Base-by-base conservation (phyloP, 1,140 invertebrate genomes). In the Papilio glaucus region DNA sequence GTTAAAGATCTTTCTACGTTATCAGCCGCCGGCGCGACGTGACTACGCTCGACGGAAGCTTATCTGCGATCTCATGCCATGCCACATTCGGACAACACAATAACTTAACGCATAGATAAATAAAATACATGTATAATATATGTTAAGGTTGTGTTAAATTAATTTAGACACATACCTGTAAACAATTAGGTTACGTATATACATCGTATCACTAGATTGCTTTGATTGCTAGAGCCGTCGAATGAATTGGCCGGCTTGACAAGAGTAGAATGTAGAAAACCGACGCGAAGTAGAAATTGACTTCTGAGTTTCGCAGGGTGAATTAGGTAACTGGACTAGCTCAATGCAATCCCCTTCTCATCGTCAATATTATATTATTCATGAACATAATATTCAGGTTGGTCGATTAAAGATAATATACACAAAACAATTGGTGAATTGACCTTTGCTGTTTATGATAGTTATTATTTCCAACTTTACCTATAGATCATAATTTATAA, bases 1-100 rank as follows among this genome's bases (percentile, higher is more conserved):
- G 15, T 69, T 49, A 69, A 37, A 69, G 67, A 69, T 69, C 41
- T 69, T 53, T 69, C 67, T 37, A 53, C 37, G 67, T 49, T 69
- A 69, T 69, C 67, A 49, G 24, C 38, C 38, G 41, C 18, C 21
- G 39, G 18, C 29, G 67, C 67, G 12, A 69, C 67, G 67, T 69
- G 67, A 53, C 67, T 29, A 45, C 67, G n/a, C 24, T 3, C 21
- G 4, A 29, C 42, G 67, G 67, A 69, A 69, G 67, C 67, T 69
- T 69, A 69, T 69, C 65, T 42, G 5, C 4, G 13, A 68, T 68
- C 21, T 68, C 65, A 26, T 68, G 26, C 65, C 18, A 38, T 18
- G 2, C 2, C 12, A 42, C 38, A 42, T 67, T 67, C 21, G 21
- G 13, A 65, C n/a, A 18, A 10, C 49, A 1, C 49, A 21, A 10